Evolutionary conservation across 2,888 invertebrate species (phyloP).

Genomic region (Oxycera nigricornis): DNA sequence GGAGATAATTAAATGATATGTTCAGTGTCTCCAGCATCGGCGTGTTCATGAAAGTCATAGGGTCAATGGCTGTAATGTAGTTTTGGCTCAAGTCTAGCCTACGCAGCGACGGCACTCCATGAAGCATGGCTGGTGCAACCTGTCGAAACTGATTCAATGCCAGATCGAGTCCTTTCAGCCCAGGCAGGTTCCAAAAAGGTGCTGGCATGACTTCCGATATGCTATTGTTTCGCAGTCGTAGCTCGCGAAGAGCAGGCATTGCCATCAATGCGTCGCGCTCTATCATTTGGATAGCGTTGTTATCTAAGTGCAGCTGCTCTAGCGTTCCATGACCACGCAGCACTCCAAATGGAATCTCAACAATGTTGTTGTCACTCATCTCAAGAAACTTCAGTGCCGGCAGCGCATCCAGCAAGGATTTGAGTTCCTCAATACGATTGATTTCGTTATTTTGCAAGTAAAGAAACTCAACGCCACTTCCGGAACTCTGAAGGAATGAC

Average conservation of each 20-base stretch:
- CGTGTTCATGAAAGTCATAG: slow-evolving; percentile 75
- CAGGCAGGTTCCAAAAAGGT: slow-evolving; percentile 85
- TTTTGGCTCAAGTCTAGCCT: slow-evolving; percentile 81
- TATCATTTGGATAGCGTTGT: slow-evolving; percentile 76
- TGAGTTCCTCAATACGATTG: slow-evolving; percentile 75
- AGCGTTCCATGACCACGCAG: slow-evolving; percentile 80
- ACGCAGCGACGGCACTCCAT: slow-evolving; percentile 77
- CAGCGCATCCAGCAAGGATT: slow-evolving; percentile 77
- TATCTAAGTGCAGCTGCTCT: slow-evolving; percentile 81
- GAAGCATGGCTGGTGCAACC: slow-evolving; percentile 74
- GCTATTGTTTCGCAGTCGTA: slow-evolving; percentile 84
- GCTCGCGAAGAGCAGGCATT: slow-evolving; percentile 82
- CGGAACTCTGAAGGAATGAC: slow-evolving; percentile 78
- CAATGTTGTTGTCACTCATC: slow-evolving; percentile 77
- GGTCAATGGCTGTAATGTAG: slow-evolving; percentile 72
- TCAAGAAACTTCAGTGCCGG: slow-evolving; percentile 81
- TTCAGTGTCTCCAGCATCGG: slow-evolving; percentile 80
- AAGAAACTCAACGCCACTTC: slow-evolving; percentile 78
- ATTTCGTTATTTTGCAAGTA: slow-evolving; percentile 80
- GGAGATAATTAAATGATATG: slow-evolving; percentile 77
- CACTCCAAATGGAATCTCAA: slow-evolving; percentile 79
- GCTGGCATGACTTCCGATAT: slow-evolving; percentile 74
- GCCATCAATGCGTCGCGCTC: slow-evolving; percentile 82
- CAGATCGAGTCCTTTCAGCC: slow-evolving; percentile 82
- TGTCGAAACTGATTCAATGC: slow-evolving; percentile 77